Percentiles rank a stretch among this genome's conserved stretches.
phyloP scores from a whole-genome alignment of 2,113 vertebrate species.

The Corydoras sp. region DNA sequence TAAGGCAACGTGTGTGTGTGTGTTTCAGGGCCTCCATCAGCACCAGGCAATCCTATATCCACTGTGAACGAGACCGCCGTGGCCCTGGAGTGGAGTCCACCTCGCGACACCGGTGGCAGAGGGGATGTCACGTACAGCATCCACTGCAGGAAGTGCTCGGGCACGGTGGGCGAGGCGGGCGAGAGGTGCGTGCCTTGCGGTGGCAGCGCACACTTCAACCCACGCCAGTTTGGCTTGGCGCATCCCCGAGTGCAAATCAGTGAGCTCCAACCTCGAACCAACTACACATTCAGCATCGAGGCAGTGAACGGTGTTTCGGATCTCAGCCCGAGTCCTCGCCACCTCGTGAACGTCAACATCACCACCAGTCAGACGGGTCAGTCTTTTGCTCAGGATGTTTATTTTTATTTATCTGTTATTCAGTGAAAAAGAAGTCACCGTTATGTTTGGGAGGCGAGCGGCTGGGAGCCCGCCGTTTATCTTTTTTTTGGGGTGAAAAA shows the following conservation, averaged over 20 bases:
- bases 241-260: conserved; percentile 86
- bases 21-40: conserved; percentile 80
- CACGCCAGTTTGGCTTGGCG: conserved; percentile 78
- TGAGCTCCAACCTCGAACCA: conserved; percentile 87
- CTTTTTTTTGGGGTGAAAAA: background rate
- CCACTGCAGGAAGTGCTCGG: conserved; percentile 83
- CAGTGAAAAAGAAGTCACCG: no score
- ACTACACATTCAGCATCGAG: conserved; percentile 91
- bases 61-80: conserved; percentile 93
- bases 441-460: background rate
- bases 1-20: background rate
- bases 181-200: conserved; percentile 82
- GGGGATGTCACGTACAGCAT: conserved; percentile 91
- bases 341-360: conserved; percentile 91
- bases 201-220: conserved; percentile 83
- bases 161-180: conserved; percentile 61
- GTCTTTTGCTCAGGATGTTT: conserved; percentile 31
- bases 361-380: conserved; percentile 98
- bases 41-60: conserved; percentile 89
- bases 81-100: conserved; percentile 88
- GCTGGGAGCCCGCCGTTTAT: conserved; percentile 5
- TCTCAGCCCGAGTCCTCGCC: conserved; percentile 90
- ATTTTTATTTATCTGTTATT: background rate
- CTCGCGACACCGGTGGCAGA: conserved; percentile 82
- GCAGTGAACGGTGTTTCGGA: conserved; percentile 89